These are phyloP conservation scores for Nycteola revayana DNA, from an alignment of 2,888 invertebrate genomes.

Conservation along the genomic window DNA sequence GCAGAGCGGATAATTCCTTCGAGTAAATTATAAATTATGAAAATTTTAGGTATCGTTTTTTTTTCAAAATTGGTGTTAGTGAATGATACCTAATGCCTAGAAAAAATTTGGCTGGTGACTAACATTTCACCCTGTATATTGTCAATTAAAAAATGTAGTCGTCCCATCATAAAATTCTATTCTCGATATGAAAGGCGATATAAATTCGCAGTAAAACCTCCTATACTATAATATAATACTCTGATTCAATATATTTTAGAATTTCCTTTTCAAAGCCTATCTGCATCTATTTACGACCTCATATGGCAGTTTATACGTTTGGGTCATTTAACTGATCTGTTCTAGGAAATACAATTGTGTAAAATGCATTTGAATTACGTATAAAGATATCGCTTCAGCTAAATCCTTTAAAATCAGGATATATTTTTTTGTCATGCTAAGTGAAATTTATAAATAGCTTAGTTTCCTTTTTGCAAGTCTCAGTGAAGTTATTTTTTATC, in stretches of 20 bases:
- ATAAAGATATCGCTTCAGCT: too few relatives aligned
- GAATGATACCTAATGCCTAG: too few relatives aligned
- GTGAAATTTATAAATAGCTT: too few relatives aligned
- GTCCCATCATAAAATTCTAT: conserved; percentile 34
- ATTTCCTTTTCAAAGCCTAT: conserved; percentile 32
- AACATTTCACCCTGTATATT: too few relatives aligned
- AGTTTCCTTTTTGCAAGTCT: too few relatives aligned
- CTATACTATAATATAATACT: conserved; percentile 43
- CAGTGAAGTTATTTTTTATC: too few relatives aligned
- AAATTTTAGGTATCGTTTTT: too few relatives aligned
- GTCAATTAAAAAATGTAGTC: conserved; percentile 23
- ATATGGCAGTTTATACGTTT: conserved; percentile 26
- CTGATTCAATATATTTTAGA: conserved; percentile 43
- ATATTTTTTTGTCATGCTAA: conserved; percentile 30
- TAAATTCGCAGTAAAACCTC: conserved; percentile 47
- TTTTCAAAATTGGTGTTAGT: too few relatives aligned
- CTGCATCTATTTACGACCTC: conserved; percentile 51
- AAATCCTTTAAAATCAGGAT: conserved; percentile 30
- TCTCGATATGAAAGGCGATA: conserved; percentile 38
- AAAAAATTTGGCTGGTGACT: too few relatives aligned
- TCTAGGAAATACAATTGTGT: conserved; percentile 35
- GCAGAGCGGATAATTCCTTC: too few relatives aligned
- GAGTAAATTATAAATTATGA: too few relatives aligned
- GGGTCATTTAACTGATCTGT: conserved; percentile 27
- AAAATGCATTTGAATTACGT: neutral